These are phyloP conservation scores for Drosophila pseudoananassae DNA, from an alignment of 1,140 invertebrate species.

Conservation along the genomic window DNA sequence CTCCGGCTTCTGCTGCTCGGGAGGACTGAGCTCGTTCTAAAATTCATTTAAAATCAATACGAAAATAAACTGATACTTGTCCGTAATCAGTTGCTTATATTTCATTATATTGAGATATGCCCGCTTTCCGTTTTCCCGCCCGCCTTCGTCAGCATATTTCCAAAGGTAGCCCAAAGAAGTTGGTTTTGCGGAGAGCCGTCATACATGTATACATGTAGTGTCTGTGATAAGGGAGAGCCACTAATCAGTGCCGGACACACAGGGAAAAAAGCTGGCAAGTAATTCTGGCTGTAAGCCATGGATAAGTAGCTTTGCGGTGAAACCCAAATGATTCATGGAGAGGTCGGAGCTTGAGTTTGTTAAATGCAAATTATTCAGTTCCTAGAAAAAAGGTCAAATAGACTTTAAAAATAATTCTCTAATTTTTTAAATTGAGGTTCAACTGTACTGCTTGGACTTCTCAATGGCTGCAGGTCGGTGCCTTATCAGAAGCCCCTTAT, in stretches of 20 bases:
- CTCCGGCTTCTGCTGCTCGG: slow-evolving; percentile 29
- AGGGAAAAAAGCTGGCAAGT: neutral
- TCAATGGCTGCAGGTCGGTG: slow-evolving; percentile 16
- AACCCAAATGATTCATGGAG: neutral
- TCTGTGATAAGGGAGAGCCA: slow-evolving; percentile 48
- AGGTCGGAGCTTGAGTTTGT: neutral
- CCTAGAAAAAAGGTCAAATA: neutral
- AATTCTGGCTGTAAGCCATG: neutral
- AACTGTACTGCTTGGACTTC: slow-evolving; percentile 23
- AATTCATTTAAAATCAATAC: slow-evolving; percentile 53
- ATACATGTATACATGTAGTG: too few relatives aligned
- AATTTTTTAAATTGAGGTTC: slow-evolving; percentile 1
- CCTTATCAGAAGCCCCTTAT: slow-evolving; percentile 61
- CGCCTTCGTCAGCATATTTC: slow-evolving; percentile 64
- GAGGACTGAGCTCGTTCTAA: slow-evolving; percentile 47
- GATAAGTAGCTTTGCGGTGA: too few relatives aligned
- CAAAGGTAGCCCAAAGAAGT: slow-evolving; percentile 43
- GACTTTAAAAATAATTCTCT: neutral
- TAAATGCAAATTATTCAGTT: neutral
- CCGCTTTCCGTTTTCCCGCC: slow-evolving; percentile 37
- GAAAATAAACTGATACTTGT: slow-evolving; percentile 59
- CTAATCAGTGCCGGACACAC: slow-evolving; percentile 47
- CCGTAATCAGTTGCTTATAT: slow-evolving; percentile 70
- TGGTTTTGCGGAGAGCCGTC: neutral
- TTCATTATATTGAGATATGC: slow-evolving; percentile 65